phyloP scores from a whole-genome alignment of 2,797 vertebrate species.

The Tragelaphus oryx region DNA sequence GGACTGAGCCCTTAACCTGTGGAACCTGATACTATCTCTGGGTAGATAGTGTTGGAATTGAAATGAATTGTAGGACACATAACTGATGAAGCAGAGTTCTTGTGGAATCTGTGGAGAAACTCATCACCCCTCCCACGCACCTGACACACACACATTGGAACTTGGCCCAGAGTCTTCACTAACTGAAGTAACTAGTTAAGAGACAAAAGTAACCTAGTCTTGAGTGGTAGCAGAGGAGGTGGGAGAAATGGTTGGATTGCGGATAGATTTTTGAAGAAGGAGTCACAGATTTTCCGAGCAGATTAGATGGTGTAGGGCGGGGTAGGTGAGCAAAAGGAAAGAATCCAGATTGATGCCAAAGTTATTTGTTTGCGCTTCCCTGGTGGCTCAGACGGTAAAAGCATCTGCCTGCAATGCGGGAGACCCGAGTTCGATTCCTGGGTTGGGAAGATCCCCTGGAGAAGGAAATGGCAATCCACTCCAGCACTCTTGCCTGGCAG shows the following conservation, averaged over 20 bases:
- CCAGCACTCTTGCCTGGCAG: too few species aligned
- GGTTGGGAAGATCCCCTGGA: too few species aligned
- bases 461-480: too few species aligned
- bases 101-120: neutral
- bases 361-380: neutral
- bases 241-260: neutral
- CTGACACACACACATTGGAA: neutral
- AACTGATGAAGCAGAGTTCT: neutral
- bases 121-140: neutral
- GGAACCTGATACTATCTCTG: neutral
- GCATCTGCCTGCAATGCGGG: too few species aligned
- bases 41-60: neutral
- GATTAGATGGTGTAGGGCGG: rapidly evolving
- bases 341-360: neutral
- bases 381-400: too few species aligned
- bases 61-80: neutral
- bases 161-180: neutral
- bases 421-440: too few species aligned
- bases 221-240: neutral
- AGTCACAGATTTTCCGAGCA: neutral
- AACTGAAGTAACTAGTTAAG: neutral
- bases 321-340: neutral
- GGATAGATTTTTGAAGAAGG: neutral
- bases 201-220: neutral
- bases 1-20: neutral